Base-by-base conservation (phyloP, 1,140 invertebrate genomes). In the Diorhabda sublineata region DNA sequence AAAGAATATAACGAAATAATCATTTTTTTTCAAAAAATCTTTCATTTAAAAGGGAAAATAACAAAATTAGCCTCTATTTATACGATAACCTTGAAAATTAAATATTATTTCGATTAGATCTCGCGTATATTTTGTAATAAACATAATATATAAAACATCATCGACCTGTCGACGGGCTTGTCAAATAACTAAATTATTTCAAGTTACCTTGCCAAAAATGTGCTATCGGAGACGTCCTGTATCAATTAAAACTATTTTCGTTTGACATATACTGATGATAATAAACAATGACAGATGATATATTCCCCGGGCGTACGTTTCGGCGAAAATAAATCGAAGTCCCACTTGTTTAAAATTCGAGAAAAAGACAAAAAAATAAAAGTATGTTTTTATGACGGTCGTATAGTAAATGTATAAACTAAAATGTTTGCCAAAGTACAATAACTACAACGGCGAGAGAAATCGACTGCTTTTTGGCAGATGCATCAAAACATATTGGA, bases 151-250 rank as follows among this genome's bases (percentile, higher is more conserved):
- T 1, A 26, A 26, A 26, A 26, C 26, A 26, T 26, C 26, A 26
- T 26, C 26, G 26, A 26, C 26, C 26, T 26, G 26, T 26, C 26
- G 26, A 26, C 26, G 26, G 26, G 26, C 26, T 26, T 26, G 26
- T 26, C 26, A n/a, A 6, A 56, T 6, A 56, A 56, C 52, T 56
- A 56, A 56, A 56, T 56, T n/a, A n/a, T 7, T 56, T 6, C 6
- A 7, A 56, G 52, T 56, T 56, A 6, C 8, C 58, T 60, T 60
- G 42, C 58, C 58, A 60, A 60, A 56, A 60, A 60, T 11, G 42
- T 52, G 6, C n/a, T 3, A 52, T 52, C n/a, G 2, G 47, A n/a
- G 47, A 52, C 47, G 3, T 52, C 47, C 47, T 52, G 47, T 52
- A 52, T 8, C 47, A 52, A 52, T 8, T 52, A 52, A 52, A 52